phyloP scores from a whole-genome alignment of 2,113 vertebrate genomes.

The Phoxinus phoxinus region DNA sequence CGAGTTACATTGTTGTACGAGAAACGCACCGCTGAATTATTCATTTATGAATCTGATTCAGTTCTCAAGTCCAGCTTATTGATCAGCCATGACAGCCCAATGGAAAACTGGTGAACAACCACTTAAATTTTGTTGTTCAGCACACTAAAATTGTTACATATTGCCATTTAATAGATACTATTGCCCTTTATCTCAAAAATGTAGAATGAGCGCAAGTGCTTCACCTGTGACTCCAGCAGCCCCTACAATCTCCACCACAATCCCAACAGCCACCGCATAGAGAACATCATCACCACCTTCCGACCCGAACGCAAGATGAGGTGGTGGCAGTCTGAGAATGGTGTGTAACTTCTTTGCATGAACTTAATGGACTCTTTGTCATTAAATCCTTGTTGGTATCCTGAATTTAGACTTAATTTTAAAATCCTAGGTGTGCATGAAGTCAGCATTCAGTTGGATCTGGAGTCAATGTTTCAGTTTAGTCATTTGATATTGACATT shows the following conservation, averaged over 20 bases:
- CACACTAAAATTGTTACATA: background rate
- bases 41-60: background rate
- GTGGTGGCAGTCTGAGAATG: slow-evolving; percentile 94
- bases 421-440: slow-evolving; percentile 81
- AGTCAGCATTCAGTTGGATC: slow-evolving; percentile 86
- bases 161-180: background rate
- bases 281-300: slow-evolving; percentile 85
- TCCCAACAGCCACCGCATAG: slow-evolving; percentile 80
- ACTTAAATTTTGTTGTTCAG: background rate
- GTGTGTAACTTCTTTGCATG: slow-evolving; percentile 63
- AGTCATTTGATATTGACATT: slow-evolving; percentile 91
- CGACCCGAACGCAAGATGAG: slow-evolving; percentile 79
- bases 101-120: background rate
- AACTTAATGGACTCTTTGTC: background rate
- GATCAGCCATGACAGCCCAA: background rate
- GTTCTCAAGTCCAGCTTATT: background rate
- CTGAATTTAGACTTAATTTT: background rate
- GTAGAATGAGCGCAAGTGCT: slow-evolving; percentile 86
- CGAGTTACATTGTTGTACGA: background rate
- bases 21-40: background rate
- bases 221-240: slow-evolving; percentile 84
- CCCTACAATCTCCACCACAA: slow-evolving; percentile 76
- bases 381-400: background rate
- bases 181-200: slow-evolving; percentile 30
- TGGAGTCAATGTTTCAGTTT: slow-evolving; percentile 89